Evolutionary conservation across 2,888 invertebrate species (phyloP).

Genomic region (Crioceris asparagi): DNA sequence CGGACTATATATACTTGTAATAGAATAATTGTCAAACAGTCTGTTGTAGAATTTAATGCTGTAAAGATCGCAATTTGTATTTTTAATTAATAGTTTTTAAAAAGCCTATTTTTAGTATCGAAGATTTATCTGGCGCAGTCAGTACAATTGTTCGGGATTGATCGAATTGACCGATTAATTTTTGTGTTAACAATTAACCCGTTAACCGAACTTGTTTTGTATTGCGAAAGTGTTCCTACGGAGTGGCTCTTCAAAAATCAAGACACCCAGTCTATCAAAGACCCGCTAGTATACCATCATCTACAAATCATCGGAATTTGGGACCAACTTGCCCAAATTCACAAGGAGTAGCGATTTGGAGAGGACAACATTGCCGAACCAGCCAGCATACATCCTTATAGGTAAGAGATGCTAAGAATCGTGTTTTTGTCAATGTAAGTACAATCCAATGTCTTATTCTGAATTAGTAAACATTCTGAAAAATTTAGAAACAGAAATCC

Average conservation of each 20-base stretch:
- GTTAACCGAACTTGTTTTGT: conserved; percentile 1
- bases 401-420: background rate
- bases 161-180: background rate
- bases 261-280: background rate
- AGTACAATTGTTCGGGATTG: conserved; percentile 1
- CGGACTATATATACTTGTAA: no score
- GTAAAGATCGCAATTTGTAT: no score
- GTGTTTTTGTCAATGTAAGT: no score
- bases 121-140: no score
- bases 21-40: no score
- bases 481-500: conserved; percentile 1
- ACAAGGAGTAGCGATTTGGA: background rate
- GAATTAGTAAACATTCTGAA: no score
- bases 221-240: background rate
- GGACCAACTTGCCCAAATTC: background rate
- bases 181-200: background rate
- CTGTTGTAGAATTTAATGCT: no score
- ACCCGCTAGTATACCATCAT: background rate
- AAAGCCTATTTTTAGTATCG: no score
- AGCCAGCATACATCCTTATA: background rate
- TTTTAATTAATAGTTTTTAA: no score
- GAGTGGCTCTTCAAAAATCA: conserved; percentile 1
- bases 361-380: background rate
- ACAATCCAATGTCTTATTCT: no score
- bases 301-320: background rate